Evolutionary conservation across 2,797 vertebrate genomes (phyloP).

Genomic region (Smutsia gigantea): DNA sequence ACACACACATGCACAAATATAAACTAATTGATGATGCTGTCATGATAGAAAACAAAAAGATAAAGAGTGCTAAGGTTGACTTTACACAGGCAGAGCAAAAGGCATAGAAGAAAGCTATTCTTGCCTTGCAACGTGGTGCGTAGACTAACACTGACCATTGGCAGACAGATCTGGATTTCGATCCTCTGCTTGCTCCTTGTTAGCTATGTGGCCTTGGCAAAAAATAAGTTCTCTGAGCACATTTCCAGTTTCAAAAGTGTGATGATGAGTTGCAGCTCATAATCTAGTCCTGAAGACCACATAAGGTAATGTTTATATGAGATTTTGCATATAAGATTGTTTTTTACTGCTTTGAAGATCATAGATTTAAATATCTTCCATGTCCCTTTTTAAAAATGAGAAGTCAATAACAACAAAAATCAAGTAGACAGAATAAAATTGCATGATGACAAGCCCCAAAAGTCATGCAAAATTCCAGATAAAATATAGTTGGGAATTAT

Average conservation of each 20-base stretch:
- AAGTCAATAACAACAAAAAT: background rate
- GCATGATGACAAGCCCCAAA: background rate
- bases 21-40: background rate
- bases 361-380: background rate
- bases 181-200: background rate
- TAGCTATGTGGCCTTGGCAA: background rate
- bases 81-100: background rate
- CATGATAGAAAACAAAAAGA: background rate
- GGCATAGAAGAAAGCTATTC: background rate
- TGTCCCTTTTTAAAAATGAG: background rate
- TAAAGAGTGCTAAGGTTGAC: background rate
- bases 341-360: background rate
- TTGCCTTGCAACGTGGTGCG: background rate
- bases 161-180: background rate
- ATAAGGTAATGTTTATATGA: background rate
- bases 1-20: background rate
- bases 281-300: background rate
- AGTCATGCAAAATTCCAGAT: background rate
- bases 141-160: background rate
- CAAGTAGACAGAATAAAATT: background rate
- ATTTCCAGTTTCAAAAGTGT: constrained; percentile 2
- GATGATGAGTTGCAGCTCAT: background rate
- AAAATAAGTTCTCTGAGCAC: background rate
- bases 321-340: background rate
- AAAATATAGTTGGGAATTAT: background rate